Base-by-base conservation (phyloP, 1,140 invertebrate species). In the Heliconius hewitsoni region DNA sequence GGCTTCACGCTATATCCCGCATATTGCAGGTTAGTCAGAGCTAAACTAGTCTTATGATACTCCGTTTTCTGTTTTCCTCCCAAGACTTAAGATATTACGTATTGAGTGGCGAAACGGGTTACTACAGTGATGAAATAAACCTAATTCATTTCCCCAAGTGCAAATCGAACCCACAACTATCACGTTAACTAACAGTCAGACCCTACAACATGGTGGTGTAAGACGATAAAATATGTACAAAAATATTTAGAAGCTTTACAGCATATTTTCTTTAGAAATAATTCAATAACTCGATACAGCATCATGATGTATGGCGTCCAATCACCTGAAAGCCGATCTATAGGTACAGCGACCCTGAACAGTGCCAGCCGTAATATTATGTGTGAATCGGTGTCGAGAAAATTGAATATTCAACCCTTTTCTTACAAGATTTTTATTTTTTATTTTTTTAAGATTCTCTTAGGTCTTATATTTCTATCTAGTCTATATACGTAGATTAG, bases 241-340 rank as follows among this genome's bases (percentile, higher is more conserved):
- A 52, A 66, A 30, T n/a, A 30, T 66, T 66, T 13, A 66, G 5
- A 66, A 66, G 27, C n/a, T 23, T 27, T n/a, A 30, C 11, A 27
- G 11, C 1, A 66, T 30, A 66, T 66, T 66, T 27, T 66, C 60
- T 23, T 16, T 66, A 66, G 23, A 66, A 66, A 30, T 66, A 30
- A 66, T 66, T 66, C 60, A 66, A 60, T 60, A 60, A 60, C n/a
- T 19, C 55, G 55, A 66, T 66, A 30, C 23, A 16, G 23, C 60
- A 57, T 57, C 27, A 30, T 30, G 60, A 66, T 66, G 60, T 66
- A 66, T 30, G 23, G 60, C 60, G 23, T 0, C 60, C 60, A 66
- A 66, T 66, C 60, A 66, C 60, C 60, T 66, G 60, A 66, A 66
- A 66, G 27, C 60, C 60, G 60, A 66, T 66, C 23, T 66, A 27